Conservation (phyloP, 2,797 vertebrate species). For the Salarias fasciatus region DNA sequence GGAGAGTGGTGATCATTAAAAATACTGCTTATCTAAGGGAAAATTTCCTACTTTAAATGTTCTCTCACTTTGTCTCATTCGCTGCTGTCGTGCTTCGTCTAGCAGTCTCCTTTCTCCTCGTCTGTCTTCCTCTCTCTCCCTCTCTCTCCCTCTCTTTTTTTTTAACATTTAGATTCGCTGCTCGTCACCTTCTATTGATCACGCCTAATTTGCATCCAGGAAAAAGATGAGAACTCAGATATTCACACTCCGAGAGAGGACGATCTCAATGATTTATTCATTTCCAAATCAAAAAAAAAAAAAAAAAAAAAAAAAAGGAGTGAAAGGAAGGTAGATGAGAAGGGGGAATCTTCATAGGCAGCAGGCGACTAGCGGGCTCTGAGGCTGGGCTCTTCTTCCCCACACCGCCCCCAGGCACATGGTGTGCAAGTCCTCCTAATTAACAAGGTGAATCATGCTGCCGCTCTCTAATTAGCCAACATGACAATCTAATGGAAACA, state of each 20-base stretch:
- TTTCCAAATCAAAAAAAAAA: slow-evolving; percentile 91
- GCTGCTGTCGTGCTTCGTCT: slow-evolving; percentile 68
- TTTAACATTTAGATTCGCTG: slow-evolving; percentile 84
- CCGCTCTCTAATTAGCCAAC: slow-evolving; percentile 99
- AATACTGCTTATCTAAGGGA: slow-evolving; percentile 84
- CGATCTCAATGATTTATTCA: slow-evolving; percentile 99
- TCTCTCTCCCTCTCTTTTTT: slow-evolving; percentile 65
- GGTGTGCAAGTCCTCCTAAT: slow-evolving; percentile 99
- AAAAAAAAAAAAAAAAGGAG: slow-evolving; percentile 40
- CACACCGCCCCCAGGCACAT: slow-evolving; percentile 87
- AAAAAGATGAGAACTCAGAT: slow-evolving; percentile 93
- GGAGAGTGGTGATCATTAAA: slow-evolving; percentile 80
- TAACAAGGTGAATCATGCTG: slow-evolving; percentile 99
- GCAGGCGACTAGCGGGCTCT: slow-evolving; percentile 91
- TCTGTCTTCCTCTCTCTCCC: no score
- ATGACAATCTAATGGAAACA: slow-evolving; percentile 97
- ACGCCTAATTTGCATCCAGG: slow-evolving; percentile 95
- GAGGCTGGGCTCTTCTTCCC: slow-evolving; percentile 89
- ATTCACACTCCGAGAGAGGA: slow-evolving; percentile 92
- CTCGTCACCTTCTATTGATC: slow-evolving; percentile 94
- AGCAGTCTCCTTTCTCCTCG: slow-evolving; percentile 70
- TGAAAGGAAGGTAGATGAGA: slow-evolving; percentile 97
- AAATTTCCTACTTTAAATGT: slow-evolving; percentile 82
- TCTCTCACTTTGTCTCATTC: slow-evolving; percentile 77
- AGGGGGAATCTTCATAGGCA: slow-evolving; percentile 95